phyloP scores from a whole-genome alignment of 2,888 invertebrate genomes.

The Papilio elwesi region DNA sequence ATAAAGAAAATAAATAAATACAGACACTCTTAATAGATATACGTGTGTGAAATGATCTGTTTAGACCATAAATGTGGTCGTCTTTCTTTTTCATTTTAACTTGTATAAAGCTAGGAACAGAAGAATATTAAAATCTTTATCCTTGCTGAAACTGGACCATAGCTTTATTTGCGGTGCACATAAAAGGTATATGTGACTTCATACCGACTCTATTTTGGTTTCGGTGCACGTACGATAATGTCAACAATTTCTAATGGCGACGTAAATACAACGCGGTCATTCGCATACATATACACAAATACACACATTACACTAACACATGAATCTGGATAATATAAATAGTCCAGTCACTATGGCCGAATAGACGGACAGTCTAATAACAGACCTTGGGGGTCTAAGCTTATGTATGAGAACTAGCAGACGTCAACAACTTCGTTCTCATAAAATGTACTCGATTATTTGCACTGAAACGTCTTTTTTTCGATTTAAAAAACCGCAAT shows the following conservation, averaged over 20 bases:
- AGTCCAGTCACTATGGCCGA: too few species aligned
- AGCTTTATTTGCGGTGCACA: constrained; percentile 11
- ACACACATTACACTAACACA: background rate
- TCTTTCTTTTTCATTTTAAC: background rate
- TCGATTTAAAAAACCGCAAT: too few species aligned
- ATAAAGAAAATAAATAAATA: too few species aligned
- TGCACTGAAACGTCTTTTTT: too few species aligned
- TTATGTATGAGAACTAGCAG: too few species aligned
- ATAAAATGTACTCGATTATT: too few species aligned
- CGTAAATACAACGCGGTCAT: constrained; percentile 17
- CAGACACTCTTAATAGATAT: too few species aligned
- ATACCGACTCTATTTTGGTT: constrained; percentile 37
- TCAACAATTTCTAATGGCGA: constrained; percentile 38
- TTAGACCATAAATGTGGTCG: too few species aligned
- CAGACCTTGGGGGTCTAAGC: too few species aligned
- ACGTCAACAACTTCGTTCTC: too few species aligned
- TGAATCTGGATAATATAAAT: background rate
- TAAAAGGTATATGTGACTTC: constrained; percentile 20
- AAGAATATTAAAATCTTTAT: background rate
- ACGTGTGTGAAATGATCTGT: too few species aligned
- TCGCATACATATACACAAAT: constrained; percentile 5
- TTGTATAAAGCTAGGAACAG: background rate
- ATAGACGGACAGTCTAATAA: too few species aligned
- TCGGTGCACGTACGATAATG: constrained; percentile 39
- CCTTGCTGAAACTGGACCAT: constrained; percentile 6